Conservation (phyloP, 2,113 vertebrate species). For the Lepus americanus region DNA sequence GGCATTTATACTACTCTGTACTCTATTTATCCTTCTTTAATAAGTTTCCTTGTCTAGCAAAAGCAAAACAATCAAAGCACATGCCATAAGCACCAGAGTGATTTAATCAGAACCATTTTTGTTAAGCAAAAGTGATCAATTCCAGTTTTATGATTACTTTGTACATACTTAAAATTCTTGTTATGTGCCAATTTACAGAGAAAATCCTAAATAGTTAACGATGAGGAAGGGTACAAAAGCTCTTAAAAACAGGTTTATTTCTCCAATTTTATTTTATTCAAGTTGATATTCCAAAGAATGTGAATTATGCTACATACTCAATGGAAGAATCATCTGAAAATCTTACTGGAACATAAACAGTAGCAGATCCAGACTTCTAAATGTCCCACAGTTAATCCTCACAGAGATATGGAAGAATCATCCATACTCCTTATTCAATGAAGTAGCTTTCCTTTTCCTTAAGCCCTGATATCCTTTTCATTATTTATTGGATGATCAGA, state of each 20-base stretch:
- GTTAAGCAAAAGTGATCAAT: constrained; percentile 42
- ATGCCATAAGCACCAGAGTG: neutral
- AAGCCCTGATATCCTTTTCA: neutral
- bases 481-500: neutral
- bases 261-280: neutral
- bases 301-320: neutral
- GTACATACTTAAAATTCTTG: constrained; percentile 2
- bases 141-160: neutral
- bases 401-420: neutral
- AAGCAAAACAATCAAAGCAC: neutral
- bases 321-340: neutral
- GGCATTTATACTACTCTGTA: neutral
- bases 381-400: neutral
- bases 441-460: neutral
- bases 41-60: neutral
- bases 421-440: neutral
- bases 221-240: no score
- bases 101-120: neutral
- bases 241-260: neutral
- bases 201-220: neutral
- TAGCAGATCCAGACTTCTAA: neutral
- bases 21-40: neutral
- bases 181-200: neutral
- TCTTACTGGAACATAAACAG: neutral
- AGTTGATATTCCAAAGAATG: neutral